Evolutionary conservation across 1,140 invertebrate species (phyloP).

Genomic region (Drosophila ambigua): DNA sequence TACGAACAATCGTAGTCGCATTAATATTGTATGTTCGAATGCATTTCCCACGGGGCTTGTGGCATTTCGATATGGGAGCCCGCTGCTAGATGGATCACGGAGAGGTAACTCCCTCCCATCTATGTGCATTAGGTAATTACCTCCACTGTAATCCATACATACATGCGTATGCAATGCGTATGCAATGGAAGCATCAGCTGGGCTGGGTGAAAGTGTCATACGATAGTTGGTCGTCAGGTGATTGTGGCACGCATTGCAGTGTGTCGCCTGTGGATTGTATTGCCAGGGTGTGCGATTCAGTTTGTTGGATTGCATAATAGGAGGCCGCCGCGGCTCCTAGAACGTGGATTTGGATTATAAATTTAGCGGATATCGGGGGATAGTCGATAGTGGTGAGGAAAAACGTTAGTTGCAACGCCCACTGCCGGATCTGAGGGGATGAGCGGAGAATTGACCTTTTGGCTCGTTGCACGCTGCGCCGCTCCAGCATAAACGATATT

Average conservation of each 20-base stretch:
- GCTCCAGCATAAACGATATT: conserved; percentile 62
- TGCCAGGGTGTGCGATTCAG: background rate
- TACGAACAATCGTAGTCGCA: background rate
- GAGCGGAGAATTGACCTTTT: conserved; percentile 57
- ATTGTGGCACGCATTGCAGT: conserved; percentile 47
- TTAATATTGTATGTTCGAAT: conserved; percentile 11
- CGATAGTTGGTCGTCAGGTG: conserved; percentile 18
- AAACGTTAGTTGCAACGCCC: conserved; percentile 74
- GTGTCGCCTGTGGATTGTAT: conserved; percentile 40
- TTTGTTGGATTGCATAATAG: conserved; percentile 20
- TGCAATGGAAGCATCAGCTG: background rate
- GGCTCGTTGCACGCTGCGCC: conserved; percentile 8
- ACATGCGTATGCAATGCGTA: background rate
- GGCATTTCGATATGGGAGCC: conserved; percentile 55
- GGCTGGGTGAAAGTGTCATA: conserved; percentile 45
- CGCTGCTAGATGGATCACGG: conserved; percentile 15
- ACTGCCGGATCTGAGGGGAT: conserved; percentile 37
- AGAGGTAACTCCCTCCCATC: no score
- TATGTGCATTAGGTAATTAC: conserved; percentile 12
- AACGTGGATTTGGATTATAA: conserved; percentile 20
- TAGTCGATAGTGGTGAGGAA: background rate
- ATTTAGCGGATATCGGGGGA: conserved; percentile 32
- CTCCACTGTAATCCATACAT: conserved; percentile 12
- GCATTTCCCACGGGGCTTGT: conserved; percentile 65
- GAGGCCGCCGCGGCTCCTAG: conserved; percentile 7